These are phyloP conservation scores for Metellina segmentata DNA, from an alignment of 2,888 invertebrate species.

Conservation along the genomic window DNA sequence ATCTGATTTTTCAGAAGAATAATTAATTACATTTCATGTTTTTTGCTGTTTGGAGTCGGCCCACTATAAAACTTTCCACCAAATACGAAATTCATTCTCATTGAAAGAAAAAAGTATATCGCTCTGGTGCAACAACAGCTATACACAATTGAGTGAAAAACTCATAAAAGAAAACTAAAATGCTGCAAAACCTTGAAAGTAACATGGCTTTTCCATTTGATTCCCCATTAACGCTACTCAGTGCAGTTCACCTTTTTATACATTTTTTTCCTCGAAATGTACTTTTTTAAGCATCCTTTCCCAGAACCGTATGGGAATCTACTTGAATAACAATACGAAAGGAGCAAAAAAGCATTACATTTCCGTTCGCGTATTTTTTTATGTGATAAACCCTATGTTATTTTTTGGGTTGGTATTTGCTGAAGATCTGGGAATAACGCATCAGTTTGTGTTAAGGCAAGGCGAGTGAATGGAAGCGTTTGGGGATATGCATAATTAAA, in stretches of 20 bases:
- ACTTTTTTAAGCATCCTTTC: not conserved
- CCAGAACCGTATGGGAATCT: slow-evolving; percentile 7
- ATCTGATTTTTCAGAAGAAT: not conserved
- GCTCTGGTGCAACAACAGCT: not conserved
- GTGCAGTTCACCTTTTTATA: not conserved
- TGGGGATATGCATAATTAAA: too few relatives aligned
- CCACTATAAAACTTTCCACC: not conserved
- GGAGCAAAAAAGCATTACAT: not conserved
- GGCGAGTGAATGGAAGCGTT: not conserved
- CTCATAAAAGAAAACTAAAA: slow-evolving; percentile 14
- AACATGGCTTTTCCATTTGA: slow-evolving; percentile 63
- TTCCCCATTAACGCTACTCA: slow-evolving; percentile 44
- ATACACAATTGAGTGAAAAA: slow-evolving; percentile 34
- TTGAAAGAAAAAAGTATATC: not conserved
- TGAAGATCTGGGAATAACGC: slow-evolving; percentile 5
- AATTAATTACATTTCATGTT: not conserved
- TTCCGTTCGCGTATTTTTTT: not conserved
- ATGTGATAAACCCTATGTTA: not conserved
- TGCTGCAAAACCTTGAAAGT: slow-evolving; percentile 31
- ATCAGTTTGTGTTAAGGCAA: not conserved
- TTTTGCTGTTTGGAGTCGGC: not conserved
- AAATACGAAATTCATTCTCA: not conserved
- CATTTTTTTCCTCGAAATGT: slow-evolving; percentile 16
- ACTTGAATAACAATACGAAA: slow-evolving; percentile 34
- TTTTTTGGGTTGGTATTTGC: too few relatives aligned